Percentiles rank a stretch among this genome's conserved stretches.
phyloP scores from a whole-genome alignment of 2,797 vertebrate genomes.

The Semaprochilodus insignis region DNA sequence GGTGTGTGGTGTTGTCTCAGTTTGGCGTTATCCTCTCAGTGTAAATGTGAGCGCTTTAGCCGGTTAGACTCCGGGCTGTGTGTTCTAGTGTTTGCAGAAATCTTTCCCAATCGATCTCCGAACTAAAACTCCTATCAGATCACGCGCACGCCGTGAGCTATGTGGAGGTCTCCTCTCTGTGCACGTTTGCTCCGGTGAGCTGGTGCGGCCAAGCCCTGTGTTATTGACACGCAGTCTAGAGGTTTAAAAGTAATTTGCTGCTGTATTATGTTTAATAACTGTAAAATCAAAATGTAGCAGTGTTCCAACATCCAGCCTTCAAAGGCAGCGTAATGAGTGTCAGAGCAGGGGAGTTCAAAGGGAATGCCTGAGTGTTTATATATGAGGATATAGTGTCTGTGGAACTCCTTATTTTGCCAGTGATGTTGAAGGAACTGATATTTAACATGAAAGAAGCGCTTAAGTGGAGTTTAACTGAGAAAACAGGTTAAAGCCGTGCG shows the following conservation, averaged over 20 bases:
- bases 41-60: slow-evolving; percentile 17
- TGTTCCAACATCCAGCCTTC: slow-evolving; percentile 77
- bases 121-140: slow-evolving; percentile 24
- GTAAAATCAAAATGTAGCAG: slow-evolving; percentile 77
- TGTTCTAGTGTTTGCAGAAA: slow-evolving; percentile 36
- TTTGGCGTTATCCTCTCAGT: slow-evolving; percentile 14
- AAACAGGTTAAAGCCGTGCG: slow-evolving; percentile 76
- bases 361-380: slow-evolving; percentile 81
- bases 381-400: slow-evolving; percentile 68
- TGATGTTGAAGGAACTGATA: slow-evolving; percentile 78
- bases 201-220: slow-evolving; percentile 62
- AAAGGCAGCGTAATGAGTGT: slow-evolving; percentile 79
- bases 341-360: slow-evolving; percentile 78
- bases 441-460: slow-evolving; percentile 78
- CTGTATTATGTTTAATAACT: slow-evolving; percentile 80
- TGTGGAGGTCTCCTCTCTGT: slow-evolving; percentile 4
- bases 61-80: slow-evolving; percentile 3
- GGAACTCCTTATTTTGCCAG: slow-evolving; percentile 69
- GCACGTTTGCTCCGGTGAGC: slow-evolving; percentile 21
- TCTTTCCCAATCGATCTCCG: slow-evolving; percentile 25
- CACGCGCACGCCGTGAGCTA: neutral
- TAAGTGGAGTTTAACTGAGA: slow-evolving; percentile 79
- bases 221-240: slow-evolving; percentile 74
- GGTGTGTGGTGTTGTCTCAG: slow-evolving; percentile 60
- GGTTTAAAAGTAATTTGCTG: slow-evolving; percentile 77